These are phyloP conservation scores for Agrochola macilenta DNA, from an alignment of 2,888 invertebrate species.

Conservation along the genomic window DNA sequence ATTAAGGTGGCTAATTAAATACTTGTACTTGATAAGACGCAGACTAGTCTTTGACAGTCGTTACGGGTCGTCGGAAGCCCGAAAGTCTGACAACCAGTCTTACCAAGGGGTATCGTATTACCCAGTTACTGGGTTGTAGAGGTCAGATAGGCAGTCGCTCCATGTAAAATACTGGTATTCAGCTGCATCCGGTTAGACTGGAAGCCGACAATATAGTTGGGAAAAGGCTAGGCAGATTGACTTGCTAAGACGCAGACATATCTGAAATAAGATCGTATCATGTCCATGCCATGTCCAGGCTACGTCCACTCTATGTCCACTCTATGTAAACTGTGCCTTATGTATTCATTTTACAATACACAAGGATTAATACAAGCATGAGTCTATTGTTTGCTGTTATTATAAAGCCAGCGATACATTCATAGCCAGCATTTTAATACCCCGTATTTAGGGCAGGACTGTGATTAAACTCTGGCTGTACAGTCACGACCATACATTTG, in stretches of 20 bases:
- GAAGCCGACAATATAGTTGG: no score
- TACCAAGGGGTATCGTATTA: no score
- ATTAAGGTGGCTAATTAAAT: neutral
- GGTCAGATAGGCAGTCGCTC: no score
- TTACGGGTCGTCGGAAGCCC: no score
- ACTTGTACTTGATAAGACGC: neutral
- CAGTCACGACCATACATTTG: slow-evolving; percentile 16
- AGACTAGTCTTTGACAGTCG: no score
- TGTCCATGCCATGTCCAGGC: neutral
- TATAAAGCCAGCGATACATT: slow-evolving; percentile 59
- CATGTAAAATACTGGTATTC: no score
- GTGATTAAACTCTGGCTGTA: slow-evolving; percentile 55
- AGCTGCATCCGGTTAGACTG: no score
- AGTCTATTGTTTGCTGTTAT: slow-evolving; percentile 61
- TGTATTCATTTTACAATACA: slow-evolving; percentile 51
- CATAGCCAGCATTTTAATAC: slow-evolving; percentile 60
- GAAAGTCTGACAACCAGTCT: no score
- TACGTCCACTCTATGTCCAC: neutral
- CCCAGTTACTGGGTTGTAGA: no score
- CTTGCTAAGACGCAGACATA: neutral
- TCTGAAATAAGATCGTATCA: neutral
- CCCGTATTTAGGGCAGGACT: slow-evolving; percentile 54
- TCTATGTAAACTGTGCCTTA: slow-evolving; percentile 21
- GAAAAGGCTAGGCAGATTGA: no score
- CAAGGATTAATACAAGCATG: slow-evolving; percentile 45